Base-by-base conservation (phyloP, 2,797 vertebrate species). In the Mormyrus proboscirostris region DNA sequence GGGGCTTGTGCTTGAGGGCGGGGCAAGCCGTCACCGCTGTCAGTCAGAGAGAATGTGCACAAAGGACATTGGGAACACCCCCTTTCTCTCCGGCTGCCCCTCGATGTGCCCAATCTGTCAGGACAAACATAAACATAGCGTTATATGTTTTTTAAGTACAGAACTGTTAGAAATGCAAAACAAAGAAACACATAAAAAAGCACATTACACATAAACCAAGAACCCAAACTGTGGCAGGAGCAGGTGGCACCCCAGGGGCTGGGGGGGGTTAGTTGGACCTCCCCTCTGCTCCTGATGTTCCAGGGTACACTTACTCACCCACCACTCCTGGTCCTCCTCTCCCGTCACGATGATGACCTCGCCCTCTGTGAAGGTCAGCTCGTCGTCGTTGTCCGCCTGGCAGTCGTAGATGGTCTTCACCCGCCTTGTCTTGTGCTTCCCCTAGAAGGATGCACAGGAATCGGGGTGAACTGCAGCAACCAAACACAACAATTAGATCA, bases 301-400 rank as follows among this genome's bases (percentile, higher is more conserved):
- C 82, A 14, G 3, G 50, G 50, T 16, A 41, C 10, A 9, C 49
- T 29, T 16, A 97, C 96, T 89, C 93, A 98, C 97, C 97, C 97
- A 98, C 97, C 97, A 98, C 96, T 97, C 97, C 92, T 96, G 97
- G 93, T 98, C 97, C 94, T 98, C 97, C 92, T 98, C 97, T 90
- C 97, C 97, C 0, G 97, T 98, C 90, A 98, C 97, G 2, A 98
- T 90, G 88, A 98, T 98, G 91, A 98, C 95, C 89, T 98, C 97
- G 51, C 97, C 97, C 94, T 98, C 97, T 0, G 92, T 88, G 92
- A 98, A 98, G 0, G 97, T 98, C 88, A 98, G 95, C 90, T 98
- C 97, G 3, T 98, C 97, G 0, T 97, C 97, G 0, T 98, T 98
- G 92, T 98, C 97, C 0, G 97, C 97, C 92, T 97, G 97, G 93